Base-by-base conservation (phyloP, 1,140 invertebrate genomes). In the Drosophila arawakana region DNA sequence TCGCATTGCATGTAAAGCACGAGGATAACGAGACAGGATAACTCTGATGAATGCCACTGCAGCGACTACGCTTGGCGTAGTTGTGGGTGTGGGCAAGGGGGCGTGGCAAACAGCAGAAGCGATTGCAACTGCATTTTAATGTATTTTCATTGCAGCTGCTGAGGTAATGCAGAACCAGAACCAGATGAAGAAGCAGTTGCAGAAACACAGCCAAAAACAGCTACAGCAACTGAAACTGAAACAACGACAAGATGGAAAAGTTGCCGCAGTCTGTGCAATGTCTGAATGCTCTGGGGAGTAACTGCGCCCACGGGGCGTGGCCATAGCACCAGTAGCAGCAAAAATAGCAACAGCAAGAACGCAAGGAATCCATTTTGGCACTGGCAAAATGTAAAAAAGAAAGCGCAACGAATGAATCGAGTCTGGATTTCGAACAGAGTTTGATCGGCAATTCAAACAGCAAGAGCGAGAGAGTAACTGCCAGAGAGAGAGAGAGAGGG, bases 111-210 rank as follows among this genome's bases (percentile, higher is more conserved):
- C 65, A 54, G 49, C 62, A 73, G 62, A 65, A 78, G 70, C 74
- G 74, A 74, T 80, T 77, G 63, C 76, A 82, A 71, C 80, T 86
- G 82, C 50, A 83, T 88, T 86, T 86, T 88, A 86, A 86, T 88
- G 80, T 73, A 82, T 81, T 81, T 73, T 68, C 75, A 72, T 68
- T 61, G 61, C 60, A 63, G 37, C 59, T 34, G 63, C 55, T 39
- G 50, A 52, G 49, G 44, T 60, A 13, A 50, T 9, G 47, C 47
- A 39, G 30, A n/a, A 41, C 15, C 15, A 15, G 15, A 15, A 15
- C 15, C 15, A 15, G 15, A 15, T 15, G 9, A 21, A 25, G 49
- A n/a, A 30, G 15, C 5, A 6, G 49, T 7, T 30, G 50, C 70
- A 66, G 52, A 59, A 49, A 30, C 6, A 30, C 4, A 47, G 7